A percentile compares a stretch with the other conserved stretches of the same genome.
Evolutionary conservation across 1,140 invertebrate genomes (phyloP).

Genomic region (Drosophila yakuba): DNA sequence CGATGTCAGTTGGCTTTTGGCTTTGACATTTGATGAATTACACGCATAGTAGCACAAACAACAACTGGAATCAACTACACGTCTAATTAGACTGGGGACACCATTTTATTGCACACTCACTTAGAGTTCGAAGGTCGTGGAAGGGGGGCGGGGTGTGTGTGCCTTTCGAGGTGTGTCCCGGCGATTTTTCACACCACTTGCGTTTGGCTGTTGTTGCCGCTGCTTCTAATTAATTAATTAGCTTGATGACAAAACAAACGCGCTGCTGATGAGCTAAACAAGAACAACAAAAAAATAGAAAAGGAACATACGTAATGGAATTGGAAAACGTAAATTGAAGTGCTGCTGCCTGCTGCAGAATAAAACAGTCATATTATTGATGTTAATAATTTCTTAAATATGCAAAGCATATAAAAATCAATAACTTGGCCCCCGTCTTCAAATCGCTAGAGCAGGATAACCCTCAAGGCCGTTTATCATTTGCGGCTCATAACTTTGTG

Average conservation of each 20-base stretch:
- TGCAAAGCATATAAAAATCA: slow-evolving; percentile 17
- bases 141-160: not conserved
- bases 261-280: slow-evolving; percentile 56
- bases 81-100: slow-evolving; percentile 78
- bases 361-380: not conserved
- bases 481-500: slow-evolving; percentile 84
- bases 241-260: slow-evolving; percentile 82
- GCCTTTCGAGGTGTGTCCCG: slow-evolving; percentile 63
- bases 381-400: not conserved
- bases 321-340: slow-evolving; percentile 29
- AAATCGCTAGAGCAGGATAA: not conserved
- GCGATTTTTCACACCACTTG: slow-evolving; percentile 68
- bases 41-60: slow-evolving; percentile 27
- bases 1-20: slow-evolving; percentile 56
- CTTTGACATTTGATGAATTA: slow-evolving; percentile 79
- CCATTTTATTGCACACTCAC: slow-evolving; percentile 68
- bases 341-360: not conserved
- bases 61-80: slow-evolving; percentile 56
- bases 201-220: slow-evolving; percentile 39
- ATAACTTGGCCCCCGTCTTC: not conserved
- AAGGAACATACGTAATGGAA: slow-evolving; percentile 23
- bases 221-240: slow-evolving; percentile 80
- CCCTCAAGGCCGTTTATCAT: slow-evolving; percentile 72
- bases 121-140: slow-evolving; percentile 5
- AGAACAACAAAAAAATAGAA: slow-evolving; percentile 7